These are phyloP conservation scores for Clinocottus analis DNA, from an alignment of 2,113 vertebrate species.

Conservation along the genomic window DNA sequence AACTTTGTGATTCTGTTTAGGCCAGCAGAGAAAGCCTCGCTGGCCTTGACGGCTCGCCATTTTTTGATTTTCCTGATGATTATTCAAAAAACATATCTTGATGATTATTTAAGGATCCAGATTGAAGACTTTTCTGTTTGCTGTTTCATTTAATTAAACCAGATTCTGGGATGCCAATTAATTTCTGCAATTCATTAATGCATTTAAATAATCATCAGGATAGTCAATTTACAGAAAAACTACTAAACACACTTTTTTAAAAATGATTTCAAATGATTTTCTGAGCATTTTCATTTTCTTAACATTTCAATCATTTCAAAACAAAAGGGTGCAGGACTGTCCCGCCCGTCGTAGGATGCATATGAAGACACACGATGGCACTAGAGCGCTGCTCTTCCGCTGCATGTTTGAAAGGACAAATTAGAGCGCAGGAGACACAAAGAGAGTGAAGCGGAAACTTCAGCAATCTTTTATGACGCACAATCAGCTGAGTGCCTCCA, in stretches of 20 bases:
- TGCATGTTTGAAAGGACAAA: neutral
- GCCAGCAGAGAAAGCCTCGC: too few relatives aligned
- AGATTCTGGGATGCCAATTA: too few relatives aligned
- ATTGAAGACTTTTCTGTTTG: too few relatives aligned
- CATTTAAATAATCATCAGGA: neutral
- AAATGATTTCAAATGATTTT: too few relatives aligned
- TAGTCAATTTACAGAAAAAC: neutral
- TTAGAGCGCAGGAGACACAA: neutral
- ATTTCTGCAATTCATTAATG: too few relatives aligned
- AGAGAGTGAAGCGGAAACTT: conserved; percentile 35
- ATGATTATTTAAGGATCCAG: too few relatives aligned
- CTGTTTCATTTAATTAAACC: too few relatives aligned
- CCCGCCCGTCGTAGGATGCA: neutral
- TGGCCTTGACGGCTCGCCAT: too few relatives aligned
- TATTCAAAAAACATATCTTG: too few relatives aligned
- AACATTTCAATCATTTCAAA: neutral
- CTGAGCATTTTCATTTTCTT: neutral
- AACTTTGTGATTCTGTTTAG: too few relatives aligned
- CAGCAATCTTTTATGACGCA: conserved; percentile 62
- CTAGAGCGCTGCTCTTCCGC: conserved; percentile 11
- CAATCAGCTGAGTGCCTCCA: conserved; percentile 60
- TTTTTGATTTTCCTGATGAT: too few relatives aligned
- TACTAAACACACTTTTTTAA: neutral
- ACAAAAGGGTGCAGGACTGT: neutral
- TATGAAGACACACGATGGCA: conserved; percentile 54